phyloP scores from a whole-genome alignment of 2,888 invertebrate genomes.

The Lycaena phlaeas region DNA sequence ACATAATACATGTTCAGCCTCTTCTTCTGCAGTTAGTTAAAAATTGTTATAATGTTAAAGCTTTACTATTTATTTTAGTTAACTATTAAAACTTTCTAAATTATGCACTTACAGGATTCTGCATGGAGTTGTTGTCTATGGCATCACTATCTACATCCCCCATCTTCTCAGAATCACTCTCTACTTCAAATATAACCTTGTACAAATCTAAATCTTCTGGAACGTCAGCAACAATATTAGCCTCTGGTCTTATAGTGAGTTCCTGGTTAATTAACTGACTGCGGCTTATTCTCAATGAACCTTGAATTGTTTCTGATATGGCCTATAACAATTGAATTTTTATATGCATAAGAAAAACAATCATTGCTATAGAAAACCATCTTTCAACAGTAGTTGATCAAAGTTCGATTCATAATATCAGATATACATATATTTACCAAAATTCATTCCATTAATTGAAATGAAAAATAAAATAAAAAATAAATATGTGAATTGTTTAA shows the following conservation, averaged over 20 bases:
- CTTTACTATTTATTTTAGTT: too few species aligned
- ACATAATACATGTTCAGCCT: too few species aligned
- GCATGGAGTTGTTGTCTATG: constrained; percentile 33
- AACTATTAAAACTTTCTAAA: too few species aligned
- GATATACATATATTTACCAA: too few species aligned
- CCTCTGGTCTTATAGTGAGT: constrained; percentile 56
- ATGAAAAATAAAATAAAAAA: too few species aligned
- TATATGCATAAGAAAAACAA: constrained; percentile 8
- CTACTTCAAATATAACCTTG: constrained; percentile 57
- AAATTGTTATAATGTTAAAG: too few species aligned
- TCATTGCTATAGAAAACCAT: too few species aligned
- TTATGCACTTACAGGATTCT: constrained; percentile 35
- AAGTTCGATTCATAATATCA: too few species aligned
- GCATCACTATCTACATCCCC: constrained; percentile 39
- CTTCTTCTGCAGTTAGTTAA: too few species aligned
- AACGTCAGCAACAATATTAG: constrained; percentile 60
- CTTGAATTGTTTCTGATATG: constrained; percentile 53
- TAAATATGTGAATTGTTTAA: too few species aligned
- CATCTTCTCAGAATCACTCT: constrained; percentile 57
- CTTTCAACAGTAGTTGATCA: too few species aligned
- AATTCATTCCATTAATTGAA: too few species aligned
- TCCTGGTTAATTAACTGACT: constrained; percentile 59
- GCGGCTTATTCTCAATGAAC: constrained; percentile 46
- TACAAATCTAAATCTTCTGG: constrained; percentile 58
- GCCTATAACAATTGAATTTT: constrained; percentile 38